Percentiles rank a stretch among this genome's conserved stretches.
Evolutionary conservation across 2,113 vertebrate genomes (phyloP).

Genomic region (Strix aluco): DNA sequence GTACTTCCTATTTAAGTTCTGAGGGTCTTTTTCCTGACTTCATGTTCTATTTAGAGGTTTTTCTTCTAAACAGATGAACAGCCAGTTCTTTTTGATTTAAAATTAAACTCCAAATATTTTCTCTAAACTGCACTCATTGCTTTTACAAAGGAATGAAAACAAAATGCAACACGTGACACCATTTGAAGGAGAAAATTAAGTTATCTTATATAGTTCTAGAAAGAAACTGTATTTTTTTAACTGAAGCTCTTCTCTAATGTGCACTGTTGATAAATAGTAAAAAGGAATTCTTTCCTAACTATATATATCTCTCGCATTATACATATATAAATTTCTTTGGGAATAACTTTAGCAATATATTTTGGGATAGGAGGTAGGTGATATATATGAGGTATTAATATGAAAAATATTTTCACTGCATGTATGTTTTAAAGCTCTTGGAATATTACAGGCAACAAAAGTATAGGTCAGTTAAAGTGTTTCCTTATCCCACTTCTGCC

Average conservation of each 20-base stretch:
- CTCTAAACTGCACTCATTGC: background rate
- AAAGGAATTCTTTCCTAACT: constrained; percentile 55
- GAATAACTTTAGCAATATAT: constrained; percentile 62
- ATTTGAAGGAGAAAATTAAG: constrained; percentile 39
- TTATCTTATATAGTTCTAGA: constrained; percentile 33
- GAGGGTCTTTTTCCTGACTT: background rate
- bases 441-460: constrained; percentile 14
- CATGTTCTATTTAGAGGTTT: background rate
- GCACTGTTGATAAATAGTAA: constrained; percentile 43
- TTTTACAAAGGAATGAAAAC: constrained; percentile 50
- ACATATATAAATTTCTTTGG: constrained; percentile 55
- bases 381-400: constrained; percentile 56
- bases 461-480: background rate
- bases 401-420: constrained; percentile 48
- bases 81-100: constrained; percentile 13
- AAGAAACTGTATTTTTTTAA: constrained; percentile 37
- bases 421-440: constrained; percentile 28
- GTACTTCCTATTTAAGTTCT: background rate
- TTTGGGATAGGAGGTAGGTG: constrained; percentile 43
- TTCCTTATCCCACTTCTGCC: background rate
- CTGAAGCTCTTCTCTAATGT: background rate
- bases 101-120: constrained; percentile 57
- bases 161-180: constrained; percentile 42
- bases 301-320: constrained; percentile 42
- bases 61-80: constrained; percentile 9